Conservation (phyloP, 2,113 vertebrate genomes). For the Hippocampus mohnikei region DNA sequence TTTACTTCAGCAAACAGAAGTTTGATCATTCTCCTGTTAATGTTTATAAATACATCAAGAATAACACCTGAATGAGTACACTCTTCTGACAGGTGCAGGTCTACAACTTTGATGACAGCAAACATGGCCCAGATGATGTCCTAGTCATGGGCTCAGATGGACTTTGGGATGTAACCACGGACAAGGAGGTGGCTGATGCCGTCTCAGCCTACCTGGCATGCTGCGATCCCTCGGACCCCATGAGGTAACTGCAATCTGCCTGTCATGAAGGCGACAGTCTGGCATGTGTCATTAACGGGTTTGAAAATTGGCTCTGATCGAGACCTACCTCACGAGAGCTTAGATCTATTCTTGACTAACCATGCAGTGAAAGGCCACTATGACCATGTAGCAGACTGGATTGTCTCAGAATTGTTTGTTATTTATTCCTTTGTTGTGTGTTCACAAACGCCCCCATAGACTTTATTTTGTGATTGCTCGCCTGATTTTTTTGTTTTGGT, state of each 20-base stretch:
- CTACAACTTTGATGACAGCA: slow-evolving; percentile 84
- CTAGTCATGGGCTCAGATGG: slow-evolving; percentile 92
- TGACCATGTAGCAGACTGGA: no score
- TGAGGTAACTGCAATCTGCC: slow-evolving; percentile 75
- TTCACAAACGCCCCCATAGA: no score
- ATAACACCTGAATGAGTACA: background rate
- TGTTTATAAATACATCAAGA: background rate
- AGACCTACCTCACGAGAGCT: background rate
- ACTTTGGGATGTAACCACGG: slow-evolving; percentile 90
- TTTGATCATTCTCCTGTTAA: background rate
- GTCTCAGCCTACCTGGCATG: slow-evolving; percentile 82
- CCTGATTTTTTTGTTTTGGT: no score
- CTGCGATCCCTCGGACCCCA: slow-evolving; percentile 84
- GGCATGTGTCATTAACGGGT: no score
- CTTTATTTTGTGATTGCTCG: no score
- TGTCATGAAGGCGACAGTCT: background rate
- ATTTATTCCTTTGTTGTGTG: no score
- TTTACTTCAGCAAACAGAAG: no score
- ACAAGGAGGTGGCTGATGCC: slow-evolving; percentile 83
- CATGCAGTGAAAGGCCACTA: no score
- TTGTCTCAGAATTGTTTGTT: no score
- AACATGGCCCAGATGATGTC: slow-evolving; percentile 88
- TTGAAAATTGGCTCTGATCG: background rate
- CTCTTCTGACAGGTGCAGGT: slow-evolving; percentile 79
- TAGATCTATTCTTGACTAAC: no score